Conservation (phyloP, 2,113 vertebrate species). For the Anas platyrhynchos region DNA sequence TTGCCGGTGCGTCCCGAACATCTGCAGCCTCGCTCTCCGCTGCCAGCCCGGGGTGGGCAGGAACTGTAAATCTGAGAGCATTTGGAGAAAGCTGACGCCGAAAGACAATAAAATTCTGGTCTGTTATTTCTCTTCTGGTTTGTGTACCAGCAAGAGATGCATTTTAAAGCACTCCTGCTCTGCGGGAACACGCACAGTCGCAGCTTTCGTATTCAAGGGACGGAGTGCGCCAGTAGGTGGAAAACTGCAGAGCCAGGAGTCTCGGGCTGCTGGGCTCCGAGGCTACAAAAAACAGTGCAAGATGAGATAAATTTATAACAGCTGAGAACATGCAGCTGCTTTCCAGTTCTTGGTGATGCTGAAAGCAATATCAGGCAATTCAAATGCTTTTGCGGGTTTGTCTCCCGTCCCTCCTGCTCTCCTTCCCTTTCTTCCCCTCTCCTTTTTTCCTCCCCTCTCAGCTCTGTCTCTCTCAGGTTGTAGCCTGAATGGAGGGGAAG, state of each 20-base stretch:
- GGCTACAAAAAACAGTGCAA: rapidly evolving
- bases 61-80: rapidly evolving
- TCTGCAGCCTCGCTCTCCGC: background rate
- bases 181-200: rapidly evolving
- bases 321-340: background rate
- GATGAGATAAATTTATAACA: background rate
- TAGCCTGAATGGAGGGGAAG: background rate
- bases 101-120: background rate
- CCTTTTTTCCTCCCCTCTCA: background rate
- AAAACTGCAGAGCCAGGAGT: background rate
- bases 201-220: background rate
- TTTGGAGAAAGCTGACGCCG: rapidly evolving
- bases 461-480: background rate
- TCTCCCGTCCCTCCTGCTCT: background rate
- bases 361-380: background rate
- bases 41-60: background rate
- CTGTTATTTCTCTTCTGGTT: background rate
- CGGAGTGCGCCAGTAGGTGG: background rate
- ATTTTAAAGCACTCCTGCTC: rapidly evolving
- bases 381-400: background rate
- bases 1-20: background rate
- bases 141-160: background rate
- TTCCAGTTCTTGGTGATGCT: background rate
- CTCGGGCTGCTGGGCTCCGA: background rate
- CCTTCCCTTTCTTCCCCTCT: background rate